A percentile compares a stretch with the other conserved stretches of the same genome.
These are phyloP conservation scores for Danio kyathit DNA, from an alignment of 2,797 vertebrate genomes.

Conservation along the genomic window DNA sequence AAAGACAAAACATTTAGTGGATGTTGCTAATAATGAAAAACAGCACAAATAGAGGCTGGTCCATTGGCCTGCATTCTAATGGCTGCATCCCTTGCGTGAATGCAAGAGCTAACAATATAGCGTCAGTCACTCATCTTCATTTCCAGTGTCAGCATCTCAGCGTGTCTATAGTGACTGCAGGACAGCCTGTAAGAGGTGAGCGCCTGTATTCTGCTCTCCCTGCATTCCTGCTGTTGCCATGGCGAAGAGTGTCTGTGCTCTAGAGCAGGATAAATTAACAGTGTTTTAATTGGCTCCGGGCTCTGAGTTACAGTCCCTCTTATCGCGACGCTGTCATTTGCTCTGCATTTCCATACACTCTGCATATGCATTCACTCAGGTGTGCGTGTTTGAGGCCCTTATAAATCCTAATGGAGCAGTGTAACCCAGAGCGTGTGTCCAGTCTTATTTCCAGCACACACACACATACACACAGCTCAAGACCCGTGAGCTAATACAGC, in stretches of 20 bases:
- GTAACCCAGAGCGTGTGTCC: conserved; percentile 14
- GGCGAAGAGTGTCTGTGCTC: conserved; percentile 69
- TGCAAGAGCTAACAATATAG: conserved; percentile 3
- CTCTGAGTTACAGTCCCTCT: conserved; percentile 41
- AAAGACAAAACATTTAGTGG: background rate
- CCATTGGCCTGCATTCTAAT: background rate
- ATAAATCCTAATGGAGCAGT: conserved; percentile 13
- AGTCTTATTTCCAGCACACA: conserved; percentile 18
- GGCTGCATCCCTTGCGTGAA: conserved; percentile 7
- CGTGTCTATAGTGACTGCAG: conserved; percentile 15
- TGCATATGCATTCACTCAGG: conserved; percentile 20
- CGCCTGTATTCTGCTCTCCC: conserved; percentile 42
- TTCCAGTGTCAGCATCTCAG: conserved; percentile 19
- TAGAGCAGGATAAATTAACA: conserved; percentile 75
- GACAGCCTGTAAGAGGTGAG: conserved; percentile 33
- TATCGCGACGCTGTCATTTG: conserved; percentile 47
- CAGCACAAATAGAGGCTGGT: background rate
- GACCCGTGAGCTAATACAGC: background rate
- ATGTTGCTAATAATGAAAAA: background rate
- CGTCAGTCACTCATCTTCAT: conserved; percentile 34
- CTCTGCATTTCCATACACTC: conserved; percentile 26
- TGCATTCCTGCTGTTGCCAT: conserved; percentile 75
- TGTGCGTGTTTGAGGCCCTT: background rate
- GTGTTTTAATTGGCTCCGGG: conserved; percentile 59
- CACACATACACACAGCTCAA: background rate